phyloP scores from a whole-genome alignment of 2,113 vertebrate species.

The Toxotes chatareus region DNA sequence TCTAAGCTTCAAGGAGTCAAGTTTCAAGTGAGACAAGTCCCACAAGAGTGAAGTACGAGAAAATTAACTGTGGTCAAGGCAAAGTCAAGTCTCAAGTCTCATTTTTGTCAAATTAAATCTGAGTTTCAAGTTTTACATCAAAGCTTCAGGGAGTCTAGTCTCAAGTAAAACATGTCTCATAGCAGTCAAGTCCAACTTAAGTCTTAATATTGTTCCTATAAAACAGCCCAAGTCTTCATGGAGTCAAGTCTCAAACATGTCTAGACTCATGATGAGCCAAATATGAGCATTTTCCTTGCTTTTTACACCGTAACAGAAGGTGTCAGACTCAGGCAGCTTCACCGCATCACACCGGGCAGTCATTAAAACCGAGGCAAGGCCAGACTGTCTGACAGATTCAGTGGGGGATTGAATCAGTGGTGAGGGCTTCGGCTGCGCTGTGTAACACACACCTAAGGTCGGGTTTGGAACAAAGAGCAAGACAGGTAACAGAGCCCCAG shows the following conservation, averaged over 20 bases:
- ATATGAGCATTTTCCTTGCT: neutral
- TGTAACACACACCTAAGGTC: conserved; percentile 34
- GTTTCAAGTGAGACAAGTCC: neutral
- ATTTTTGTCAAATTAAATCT: neutral
- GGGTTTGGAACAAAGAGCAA: conserved; percentile 36
- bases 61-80: neutral
- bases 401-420: conserved; percentile 35
- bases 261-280: neutral
- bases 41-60: neutral
- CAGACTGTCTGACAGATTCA: conserved; percentile 36
- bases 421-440: neutral
- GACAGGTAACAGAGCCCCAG: conserved; percentile 53
- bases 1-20: neutral
- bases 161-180: neutral
- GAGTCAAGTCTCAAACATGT: neutral
- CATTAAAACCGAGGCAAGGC: conserved; percentile 32
- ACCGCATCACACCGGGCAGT: conserved; percentile 3
- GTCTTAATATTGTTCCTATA: neutral
- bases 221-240: neutral
- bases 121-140: neutral
- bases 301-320: neutral
- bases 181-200: neutral
- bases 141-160: neutral
- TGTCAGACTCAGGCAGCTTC: conserved; percentile 10
- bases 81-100: neutral